Evolutionary conservation across 2,113 vertebrate species (phyloP), one percentile per base, ranked within the genome.

Genomic region (Urocolius indicus): DNA sequence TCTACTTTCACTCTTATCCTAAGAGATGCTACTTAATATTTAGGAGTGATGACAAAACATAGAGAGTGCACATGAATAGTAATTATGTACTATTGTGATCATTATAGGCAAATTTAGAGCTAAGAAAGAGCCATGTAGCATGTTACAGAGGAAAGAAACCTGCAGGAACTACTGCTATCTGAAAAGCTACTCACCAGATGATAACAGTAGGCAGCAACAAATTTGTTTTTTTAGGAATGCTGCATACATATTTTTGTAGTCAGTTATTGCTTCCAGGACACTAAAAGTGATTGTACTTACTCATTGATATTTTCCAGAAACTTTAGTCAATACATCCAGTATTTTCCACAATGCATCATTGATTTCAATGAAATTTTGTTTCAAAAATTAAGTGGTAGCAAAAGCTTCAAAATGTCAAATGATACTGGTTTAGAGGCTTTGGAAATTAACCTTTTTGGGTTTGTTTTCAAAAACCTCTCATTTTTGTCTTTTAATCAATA

Each of bases 31-130:
- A 49, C 62, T 79, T 55, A 85, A 10, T 58, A 69, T 43, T 91
- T 77, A 43, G 24, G 41, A 88, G 63, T 58, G 82, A 90, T 92
- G 85, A 90, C 90, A 93, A 95, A 83, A 67, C 72, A 93, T 18
- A 2, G 27, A 34, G 57, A 66, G 26, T 17, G 54, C 58, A 62
- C 63, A 74, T 62, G 82, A 83, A 77, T 43, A 66, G 55, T 46
- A 90, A 90, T 91, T 76, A 41, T 49, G 52, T 51, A 58, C 67
- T 30, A 58, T 30, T 0, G 0, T 57, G 65, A 52, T 79, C 41
- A 54, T 89, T 90, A 62, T 5, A 77, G n/a, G 59, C 54, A 92
- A 66, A 90, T 91, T 86, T 66, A 88, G 46, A 0, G 0, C 75
- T 58, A 62, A 77, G 55, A 80, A 67, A 78, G 77, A 87, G 62